Percentiles rank a stretch among this genome's conserved stretches.
Conservation (phyloP, 2,797 vertebrate genomes). For the Trachurus trachurus region DNA sequence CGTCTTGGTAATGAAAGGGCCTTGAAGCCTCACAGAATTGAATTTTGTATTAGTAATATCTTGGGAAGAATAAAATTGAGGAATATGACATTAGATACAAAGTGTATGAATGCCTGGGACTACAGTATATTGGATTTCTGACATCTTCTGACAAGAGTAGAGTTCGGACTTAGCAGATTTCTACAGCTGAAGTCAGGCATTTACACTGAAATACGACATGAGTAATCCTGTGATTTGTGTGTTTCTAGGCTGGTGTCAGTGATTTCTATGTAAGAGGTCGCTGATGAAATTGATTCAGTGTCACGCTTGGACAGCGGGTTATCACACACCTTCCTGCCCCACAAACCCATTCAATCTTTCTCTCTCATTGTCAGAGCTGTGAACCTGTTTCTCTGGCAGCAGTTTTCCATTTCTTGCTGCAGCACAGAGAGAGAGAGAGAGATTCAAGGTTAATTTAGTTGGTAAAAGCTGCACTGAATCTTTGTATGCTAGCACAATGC, state of each 20-base stretch:
- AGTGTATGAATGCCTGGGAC: slow-evolving; percentile 30
- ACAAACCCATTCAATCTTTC: slow-evolving; percentile 73
- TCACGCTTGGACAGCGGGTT: slow-evolving; percentile 75
- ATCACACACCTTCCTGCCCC: slow-evolving; percentile 76
- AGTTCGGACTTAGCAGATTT: slow-evolving; percentile 33
- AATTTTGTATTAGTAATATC: slow-evolving; percentile 62
- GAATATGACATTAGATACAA: slow-evolving; percentile 15
- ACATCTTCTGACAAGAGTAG: slow-evolving; percentile 46
- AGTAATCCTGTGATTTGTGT: slow-evolving; percentile 34
- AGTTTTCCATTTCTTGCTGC: slow-evolving; percentile 60
- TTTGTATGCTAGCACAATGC: slow-evolving; percentile 31
- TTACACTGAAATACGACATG: slow-evolving; percentile 35
- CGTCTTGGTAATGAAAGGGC: slow-evolving; percentile 54
- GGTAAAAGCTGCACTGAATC: slow-evolving; percentile 29
- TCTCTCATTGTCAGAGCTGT: slow-evolving; percentile 51
- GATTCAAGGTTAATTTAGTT: slow-evolving; percentile 70
- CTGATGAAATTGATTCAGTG: slow-evolving; percentile 74
- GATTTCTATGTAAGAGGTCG: slow-evolving; percentile 60
- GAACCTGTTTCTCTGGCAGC: slow-evolving; percentile 52
- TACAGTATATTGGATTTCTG: slow-evolving; percentile 58
- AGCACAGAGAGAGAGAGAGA: slow-evolving; percentile 56
- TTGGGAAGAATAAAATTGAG: slow-evolving; percentile 37
- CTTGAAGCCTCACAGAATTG: slow-evolving; percentile 48
- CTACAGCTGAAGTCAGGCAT: slow-evolving; percentile 33
- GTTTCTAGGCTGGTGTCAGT: slow-evolving; percentile 47